Base-by-base conservation (phyloP, 2,113 vertebrate genomes). In the Pimephales promelas region DNA sequence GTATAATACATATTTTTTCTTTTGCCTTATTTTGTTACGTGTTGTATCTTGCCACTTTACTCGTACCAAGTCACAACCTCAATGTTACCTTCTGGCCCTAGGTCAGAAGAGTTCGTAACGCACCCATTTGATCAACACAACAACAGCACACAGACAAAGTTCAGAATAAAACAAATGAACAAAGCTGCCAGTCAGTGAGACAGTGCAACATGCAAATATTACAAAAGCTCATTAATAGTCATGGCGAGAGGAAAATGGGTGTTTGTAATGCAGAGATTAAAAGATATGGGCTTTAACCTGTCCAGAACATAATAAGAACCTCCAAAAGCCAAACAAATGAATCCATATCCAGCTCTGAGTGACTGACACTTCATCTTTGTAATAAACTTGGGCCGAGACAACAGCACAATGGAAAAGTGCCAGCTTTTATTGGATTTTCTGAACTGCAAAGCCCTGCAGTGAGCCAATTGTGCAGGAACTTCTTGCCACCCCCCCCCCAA, bases 361-460 rank as follows among this genome's bases (percentile, higher is more conserved):
- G 83, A 84, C 40, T 84, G 83, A 72, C 64, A 79, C 62, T 78
- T 84, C 83, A 71, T 84, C 64, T 59, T 56, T 71, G 75, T 84
- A 61, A 84, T 79, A 71, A 84, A 52, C 62, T 78, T 71, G 83
- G 36, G 52, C 73, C 47, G 22, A 83, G 61, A 83, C 82, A 75
- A 66, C 49, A 70, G 10, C 74, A 84, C 34, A 75, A 75, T 83
- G 74, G 61, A 70, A 84, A 59, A 84, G 62, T 66, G 62, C 64
- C 24, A 56, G 36, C 61, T 54, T 57, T 79, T 84, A 84, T 70
- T 84, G 75, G 52, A 59, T 79, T 79, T 71, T 61, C 34, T 61
- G 75, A 84, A 34, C 83, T 71, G 64, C 64, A 49, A 31, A 61
- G 64, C 83, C 75, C 83, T 79, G 74, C 34, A 59, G 74, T 57